phyloP scores from a whole-genome alignment of 2,113 vertebrate genomes.

The Todiramphus saurophagus region DNA sequence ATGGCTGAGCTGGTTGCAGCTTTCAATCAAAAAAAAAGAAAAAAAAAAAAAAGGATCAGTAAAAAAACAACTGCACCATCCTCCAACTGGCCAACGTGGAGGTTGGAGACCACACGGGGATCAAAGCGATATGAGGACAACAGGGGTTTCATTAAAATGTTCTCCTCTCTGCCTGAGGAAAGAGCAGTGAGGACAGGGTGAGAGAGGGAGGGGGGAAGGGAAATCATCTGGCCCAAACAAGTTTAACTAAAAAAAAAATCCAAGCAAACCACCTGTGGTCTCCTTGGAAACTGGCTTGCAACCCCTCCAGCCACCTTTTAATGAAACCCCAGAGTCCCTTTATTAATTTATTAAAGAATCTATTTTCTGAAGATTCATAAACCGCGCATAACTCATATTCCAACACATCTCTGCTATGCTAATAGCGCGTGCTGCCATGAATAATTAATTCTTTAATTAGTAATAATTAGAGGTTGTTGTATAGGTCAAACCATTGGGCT shows the following conservation, averaged over 20 bases:
- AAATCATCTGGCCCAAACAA: constrained; percentile 90
- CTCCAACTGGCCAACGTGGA: constrained; percentile 78
- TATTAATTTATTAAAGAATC: constrained; percentile 93
- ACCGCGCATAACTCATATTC: constrained; percentile 83
- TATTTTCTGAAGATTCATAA: constrained; percentile 91
- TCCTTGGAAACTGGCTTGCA: constrained; percentile 87
- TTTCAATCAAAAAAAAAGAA: constrained; percentile 67
- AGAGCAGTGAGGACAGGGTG: constrained; percentile 81
- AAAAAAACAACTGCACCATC: constrained; percentile 60
- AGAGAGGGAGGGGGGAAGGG: constrained; percentile 76
- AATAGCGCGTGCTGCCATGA: constrained; percentile 79
- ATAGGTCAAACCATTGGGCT: constrained; percentile 82
- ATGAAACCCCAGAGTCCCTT: constrained; percentile 93
- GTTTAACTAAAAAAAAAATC: constrained; percentile 84
- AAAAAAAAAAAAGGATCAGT: not conserved
- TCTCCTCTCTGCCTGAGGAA: constrained; percentile 82
- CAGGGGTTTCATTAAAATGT: constrained; percentile 92
- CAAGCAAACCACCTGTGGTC: constrained; percentile 90
- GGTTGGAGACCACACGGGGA: constrained; percentile 81
- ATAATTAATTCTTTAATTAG: constrained; percentile 92
- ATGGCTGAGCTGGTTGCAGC: constrained; percentile 65
- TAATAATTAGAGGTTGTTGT: constrained; percentile 85
- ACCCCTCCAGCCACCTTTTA: constrained; percentile 95
- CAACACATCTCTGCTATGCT: constrained; percentile 84
- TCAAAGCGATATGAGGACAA: constrained; percentile 88